Evolutionary conservation across 1,140 invertebrate genomes (phyloP), one percentile per base, ranked within the genome.

Genomic region (Proales similis): DNA sequence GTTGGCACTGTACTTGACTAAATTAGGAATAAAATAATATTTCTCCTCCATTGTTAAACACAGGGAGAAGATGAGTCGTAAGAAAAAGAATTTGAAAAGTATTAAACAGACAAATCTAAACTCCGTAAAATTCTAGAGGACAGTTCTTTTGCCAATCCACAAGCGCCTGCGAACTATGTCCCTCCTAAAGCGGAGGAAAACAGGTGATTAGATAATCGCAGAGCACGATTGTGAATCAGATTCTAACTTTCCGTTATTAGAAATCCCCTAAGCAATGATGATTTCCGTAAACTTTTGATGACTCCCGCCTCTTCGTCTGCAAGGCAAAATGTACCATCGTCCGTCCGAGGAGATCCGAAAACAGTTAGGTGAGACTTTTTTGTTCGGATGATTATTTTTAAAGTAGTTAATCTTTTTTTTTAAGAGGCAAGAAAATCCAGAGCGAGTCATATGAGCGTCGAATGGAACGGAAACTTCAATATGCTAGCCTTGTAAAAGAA

Each of bases 271-370:
- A 95, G 90, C 6, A 97, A 96, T 80, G 91, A 91, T 72, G 92
- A 96, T 74, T 97, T 97, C 70, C 82, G 92, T 24, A 92, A 92
- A 70, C 74, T 97, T 11, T 76, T 96, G 61, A 94, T 94, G 87
- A 96, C 91, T 0, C 91, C 92, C 0, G 47, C 68, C 68, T 42
- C 66, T 65, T 19, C 47, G 49, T 47, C 29, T 17, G 42, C 24
- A n/a, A 14, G 46, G 11, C 32, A 53, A 61, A 48, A 32, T 19
- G 26, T 14, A 26, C 39, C 65, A 46, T 38, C 19, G 11, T 29
- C 42, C 3, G 30, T 24, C 6, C 11, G 39, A 7, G 57, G 36
- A 5, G 12, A 39, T n/a, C 9, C 24, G 4, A n/a, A 51, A 45
- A 42, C 45, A 63, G 45, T 63, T 11, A 33, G 2, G 5, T 36